phyloP scores from a whole-genome alignment of 2,797 vertebrate genomes.

The Lophotriccus pileatus region DNA sequence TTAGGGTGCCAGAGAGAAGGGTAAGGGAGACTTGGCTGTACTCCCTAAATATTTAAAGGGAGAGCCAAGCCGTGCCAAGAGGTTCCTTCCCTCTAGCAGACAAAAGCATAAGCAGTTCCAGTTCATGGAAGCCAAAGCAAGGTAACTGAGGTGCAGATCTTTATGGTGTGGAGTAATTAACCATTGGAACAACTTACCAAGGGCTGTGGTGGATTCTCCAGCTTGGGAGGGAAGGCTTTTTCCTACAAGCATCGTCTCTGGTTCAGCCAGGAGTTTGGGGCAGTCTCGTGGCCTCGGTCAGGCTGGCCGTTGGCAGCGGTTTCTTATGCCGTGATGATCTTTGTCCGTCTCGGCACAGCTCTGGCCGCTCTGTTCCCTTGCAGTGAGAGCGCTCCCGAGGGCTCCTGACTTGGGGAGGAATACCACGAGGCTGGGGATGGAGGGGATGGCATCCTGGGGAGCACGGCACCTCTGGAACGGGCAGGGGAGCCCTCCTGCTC shows the following conservation, averaged over 20 bases:
- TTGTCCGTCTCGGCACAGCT: accelerated
- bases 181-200: neutral
- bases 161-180: neutral
- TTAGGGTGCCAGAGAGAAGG: neutral
- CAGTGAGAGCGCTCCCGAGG: neutral
- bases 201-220: neutral
- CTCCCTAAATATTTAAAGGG: neutral
- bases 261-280: neutral
- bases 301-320: accelerated
- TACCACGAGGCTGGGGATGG: neutral
- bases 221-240: neutral
- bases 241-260: neutral
- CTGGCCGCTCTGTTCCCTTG: neutral
- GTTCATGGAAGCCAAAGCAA: neutral
- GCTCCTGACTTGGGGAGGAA: accelerated
- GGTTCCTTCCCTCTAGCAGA: neutral
- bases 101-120: neutral
- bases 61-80: neutral
- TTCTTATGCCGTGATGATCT: neutral
- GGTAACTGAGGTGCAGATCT: neutral
- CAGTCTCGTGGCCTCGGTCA: neutral
- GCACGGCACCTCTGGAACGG: accelerated
- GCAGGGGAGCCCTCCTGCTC: neutral
- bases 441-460: neutral
- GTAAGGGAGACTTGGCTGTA: neutral